Base-by-base conservation (phyloP, 53 echinoderm and acorn worm genomes). In the Holothuria leucospilota region DNA sequence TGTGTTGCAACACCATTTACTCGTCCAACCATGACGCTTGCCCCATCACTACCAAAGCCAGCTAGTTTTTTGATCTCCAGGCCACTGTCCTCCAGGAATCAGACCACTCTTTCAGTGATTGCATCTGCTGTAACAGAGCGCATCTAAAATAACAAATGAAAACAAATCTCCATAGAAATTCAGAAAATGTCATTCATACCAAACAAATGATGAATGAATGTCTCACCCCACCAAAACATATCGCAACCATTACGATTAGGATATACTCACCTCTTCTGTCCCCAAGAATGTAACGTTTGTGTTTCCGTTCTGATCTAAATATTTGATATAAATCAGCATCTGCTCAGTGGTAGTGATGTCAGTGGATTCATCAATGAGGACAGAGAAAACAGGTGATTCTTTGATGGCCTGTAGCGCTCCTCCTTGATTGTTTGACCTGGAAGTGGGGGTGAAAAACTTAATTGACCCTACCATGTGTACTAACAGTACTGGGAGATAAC, bases 331-430 rank as follows among this genome's bases (percentile, higher is more conserved):
- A 20, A 87, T 26, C 13, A 85, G 15, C 77, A 89, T 24, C 56
- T 89, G 84, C 63, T 89, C 84, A 5, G 59, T 73, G 27, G 85
- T 85, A 0, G 89, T 40, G 24, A 89, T 89, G 85, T 89, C 85
- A 0, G 89, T 85, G 23, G 89, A 85, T 39, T 89, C 85, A 20
- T 89, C 89, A 18, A 87, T 88, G 0, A 88, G 82, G 62, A 82
- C 39, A 23, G 52, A 42, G 58, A 88, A 88, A 25, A 68, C 69
- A 2, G 49, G 51, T 41, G 72, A 52, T 8, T 83, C 39, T 62
- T 51, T 59, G 0, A 83, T 68, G 25, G 39, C 34, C 18, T 67
- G 66, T 39, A 87, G 20, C 51, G 21, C 20, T 28, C 23, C 5
- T 87, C 78, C n/a, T 78, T 62, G 29, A 87, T 60, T 20, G 82